Base-by-base conservation (phyloP, 2,113 vertebrate genomes). In the Amblyopsis rosae region DNA sequence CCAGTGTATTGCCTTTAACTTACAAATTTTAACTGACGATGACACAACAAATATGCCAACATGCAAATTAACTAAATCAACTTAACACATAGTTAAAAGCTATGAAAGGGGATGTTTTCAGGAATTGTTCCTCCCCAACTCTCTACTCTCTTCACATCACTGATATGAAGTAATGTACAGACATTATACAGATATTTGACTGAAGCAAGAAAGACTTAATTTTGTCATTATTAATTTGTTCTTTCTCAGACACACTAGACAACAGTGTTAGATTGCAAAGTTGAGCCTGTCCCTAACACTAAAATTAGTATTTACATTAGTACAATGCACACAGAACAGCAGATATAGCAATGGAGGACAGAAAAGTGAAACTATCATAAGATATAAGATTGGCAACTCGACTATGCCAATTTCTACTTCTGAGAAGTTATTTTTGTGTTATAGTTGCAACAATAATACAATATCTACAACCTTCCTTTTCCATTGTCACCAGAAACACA, bases 291-390 rank as follows among this genome's bases (percentile, higher is more conserved):
- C 67, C 17, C 35, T 57, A 70, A 84, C 75, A 71, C 70, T 62
- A 45, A 70, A 53, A 79, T 80, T 75, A 77, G 57, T 84, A 86
- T 86, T 85, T 89, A 90, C 81, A 88, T 48, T 48, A 62, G 78
- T 81, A 75, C 56, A 51, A 73, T 62, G 71, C 49, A 72, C 65
- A 59, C 62, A 65, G 54, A 73, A 69, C 63, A 47, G 80, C 19
- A 55, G 60, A 72, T 72, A 17, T 59, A 70, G 65, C 51, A 77
- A 49, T 60, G 46, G 50, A 58, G 59, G 41, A 49, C 50, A 26
- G 13, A 47, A 65, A 69, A 12, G 46, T 53, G 50, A 73, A 77
- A 60, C 61, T 6, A 59, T 55, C 67, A 59, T 26, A 26, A 26
- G 26, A 26, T 26, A 26, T 26, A 62, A 80, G 56, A 64, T 65